These are phyloP conservation scores for Bombus huntii DNA, from an alignment of 1,140 invertebrate species.

Conservation along the genomic window DNA sequence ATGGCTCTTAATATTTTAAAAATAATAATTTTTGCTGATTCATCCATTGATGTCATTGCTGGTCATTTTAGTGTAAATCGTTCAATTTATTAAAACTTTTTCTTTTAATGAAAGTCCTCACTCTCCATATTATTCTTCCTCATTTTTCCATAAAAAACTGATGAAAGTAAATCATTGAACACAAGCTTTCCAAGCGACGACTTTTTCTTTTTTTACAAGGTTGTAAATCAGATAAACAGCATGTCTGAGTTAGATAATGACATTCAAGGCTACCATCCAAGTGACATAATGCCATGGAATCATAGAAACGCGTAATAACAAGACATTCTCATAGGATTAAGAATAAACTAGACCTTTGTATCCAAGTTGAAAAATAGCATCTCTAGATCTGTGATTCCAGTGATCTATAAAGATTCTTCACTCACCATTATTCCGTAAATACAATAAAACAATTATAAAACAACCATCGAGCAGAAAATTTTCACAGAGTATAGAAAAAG, in stretches of 20 bases:
- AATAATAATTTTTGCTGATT: not conserved
- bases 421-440: no score
- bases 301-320: conserved; percentile 3
- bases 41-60: not conserved
- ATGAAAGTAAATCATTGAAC: not conserved
- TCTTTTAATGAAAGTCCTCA: not conserved
- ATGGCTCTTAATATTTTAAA: no score
- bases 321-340: not conserved
- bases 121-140: not conserved
- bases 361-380: not conserved
- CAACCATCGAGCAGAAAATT: no score
- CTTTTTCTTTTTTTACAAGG: no score
- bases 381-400: no score
- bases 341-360: not conserved
- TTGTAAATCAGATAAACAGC: not conserved
- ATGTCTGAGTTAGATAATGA: not conserved
- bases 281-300: not conserved
- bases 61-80: no score
- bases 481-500: no score
- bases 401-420: no score
- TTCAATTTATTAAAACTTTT: not conserved
- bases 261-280: not conserved
- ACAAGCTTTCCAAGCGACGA: not conserved
- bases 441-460: no score
- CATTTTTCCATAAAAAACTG: not conserved